Evolutionary conservation across 2,113 vertebrate species (phyloP), one percentile per base, ranked within the genome.

Genomic region (Mobula hypostoma): DNA sequence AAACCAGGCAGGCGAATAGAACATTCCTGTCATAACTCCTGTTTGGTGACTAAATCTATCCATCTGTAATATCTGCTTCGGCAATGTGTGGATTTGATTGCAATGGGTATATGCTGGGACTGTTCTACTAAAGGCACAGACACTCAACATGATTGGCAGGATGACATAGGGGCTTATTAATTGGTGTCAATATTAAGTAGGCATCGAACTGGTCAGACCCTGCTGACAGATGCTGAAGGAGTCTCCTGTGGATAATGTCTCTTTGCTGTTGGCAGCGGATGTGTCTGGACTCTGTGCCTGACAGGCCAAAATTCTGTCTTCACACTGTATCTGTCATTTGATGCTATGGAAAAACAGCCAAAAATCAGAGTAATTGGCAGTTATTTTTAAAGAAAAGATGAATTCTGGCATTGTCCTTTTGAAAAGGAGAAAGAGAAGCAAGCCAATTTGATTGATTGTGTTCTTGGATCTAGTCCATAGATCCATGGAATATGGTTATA

Each of bases 131-230:
- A 61, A 61, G 58, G 1, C 83, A 19, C 61, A 90, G 58, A 29
- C 63, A 63, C 61, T 68, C 12, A 68, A 32, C n/a, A n/a, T 90
- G 85, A 90, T 36, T 90, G 85, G 58, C 85, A 90, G 61, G 61
- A 12, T 32, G 29, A 90, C 85, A 68, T 63, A 19, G 85, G 61
- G 85, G 61, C 63, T 88, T 90, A 66, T 90, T 66, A 90, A 90
- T 90, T 68, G 85, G n/a, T 90, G n/a, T 90, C n/a, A 90, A 90
- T 90, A 90, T 68, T 90, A 90, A 32, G 63, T 90, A 2, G 85
- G 58, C 63, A n/a, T 17, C 1, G 61, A 66, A 63, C 66, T 66
- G 85, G 85, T 90, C 61, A 90, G 61, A 24, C 61, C 66, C 6
- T 66, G 14, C 58, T 90, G 61, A 90, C 85, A 90, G 85, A 90